phyloP scores from a whole-genome alignment of 1,140 invertebrate species.

The Rhizoglyphus robini region DNA sequence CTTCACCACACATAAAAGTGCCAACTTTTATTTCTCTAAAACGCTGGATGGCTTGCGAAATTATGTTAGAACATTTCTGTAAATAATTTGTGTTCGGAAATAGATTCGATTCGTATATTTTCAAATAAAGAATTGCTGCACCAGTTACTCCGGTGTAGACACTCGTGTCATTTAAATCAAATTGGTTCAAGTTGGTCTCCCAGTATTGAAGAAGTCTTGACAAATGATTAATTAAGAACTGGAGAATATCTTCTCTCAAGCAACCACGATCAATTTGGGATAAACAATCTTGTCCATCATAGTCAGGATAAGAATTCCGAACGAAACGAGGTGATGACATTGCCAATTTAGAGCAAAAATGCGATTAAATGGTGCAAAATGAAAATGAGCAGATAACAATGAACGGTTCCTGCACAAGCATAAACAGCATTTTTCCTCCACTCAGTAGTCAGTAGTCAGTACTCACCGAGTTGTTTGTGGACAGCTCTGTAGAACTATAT shows the following conservation, averaged over 20 bases:
- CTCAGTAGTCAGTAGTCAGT: background rate
- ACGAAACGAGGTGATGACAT: conserved; percentile 38
- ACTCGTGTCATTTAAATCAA: conserved; percentile 32
- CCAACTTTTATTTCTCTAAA: conserved; percentile 29
- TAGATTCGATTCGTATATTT: background rate
- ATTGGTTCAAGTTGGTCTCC: background rate
- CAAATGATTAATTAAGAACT: no score
- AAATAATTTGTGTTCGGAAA: background rate
- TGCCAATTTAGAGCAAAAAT: background rate
- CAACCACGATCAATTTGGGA: background rate
- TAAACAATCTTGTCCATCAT: conserved; percentile 25
- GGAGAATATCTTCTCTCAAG: no score
- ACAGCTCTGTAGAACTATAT: no score
- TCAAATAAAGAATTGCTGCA: conserved; percentile 7
- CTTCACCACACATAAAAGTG: conserved; percentile 61
- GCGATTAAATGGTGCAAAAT: background rate
- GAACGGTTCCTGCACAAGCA: background rate
- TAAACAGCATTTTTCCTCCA: background rate
- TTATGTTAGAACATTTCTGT: background rate
- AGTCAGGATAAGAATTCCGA: conserved; percentile 39
- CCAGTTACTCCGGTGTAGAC: conserved; percentile 41
- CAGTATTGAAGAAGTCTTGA: background rate
- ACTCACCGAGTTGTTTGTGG: no score
- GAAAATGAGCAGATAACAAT: background rate
- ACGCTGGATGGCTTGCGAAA: background rate